A percentile compares a stretch with the other conserved stretches of the same genome.
Conservation (phyloP, 2,888 invertebrate genomes). For the Acronicta aceris region DNA sequence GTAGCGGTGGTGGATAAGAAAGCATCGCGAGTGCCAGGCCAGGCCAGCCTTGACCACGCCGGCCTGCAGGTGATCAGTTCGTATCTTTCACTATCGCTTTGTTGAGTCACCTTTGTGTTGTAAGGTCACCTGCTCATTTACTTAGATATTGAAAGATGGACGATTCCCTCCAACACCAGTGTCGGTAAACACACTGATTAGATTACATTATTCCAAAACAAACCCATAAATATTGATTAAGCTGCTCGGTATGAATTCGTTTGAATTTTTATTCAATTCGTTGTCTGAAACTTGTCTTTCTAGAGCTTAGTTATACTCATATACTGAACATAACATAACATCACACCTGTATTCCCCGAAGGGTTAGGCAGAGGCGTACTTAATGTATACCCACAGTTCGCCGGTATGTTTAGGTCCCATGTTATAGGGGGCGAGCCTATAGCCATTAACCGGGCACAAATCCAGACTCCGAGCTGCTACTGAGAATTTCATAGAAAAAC, state of each 20-base stretch:
- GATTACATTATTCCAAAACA: slow-evolving; percentile 51
- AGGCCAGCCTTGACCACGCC: slow-evolving; percentile 76
- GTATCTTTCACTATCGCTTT: slow-evolving; percentile 68
- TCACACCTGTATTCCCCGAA: too few species aligned
- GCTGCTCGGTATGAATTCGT: slow-evolving; percentile 21
- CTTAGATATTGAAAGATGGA: slow-evolving; percentile 61
- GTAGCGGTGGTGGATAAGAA: slow-evolving; percentile 68
- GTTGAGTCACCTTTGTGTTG: slow-evolving; percentile 61
- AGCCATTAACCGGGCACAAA: too few species aligned
- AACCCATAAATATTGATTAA: slow-evolving; percentile 55
- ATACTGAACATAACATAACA: too few species aligned
- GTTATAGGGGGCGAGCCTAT: too few species aligned
- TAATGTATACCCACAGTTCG: too few species aligned
- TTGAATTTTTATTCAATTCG: slow-evolving; percentile 31
- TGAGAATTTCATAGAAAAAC: neutral
- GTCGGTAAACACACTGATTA: slow-evolving; percentile 44
- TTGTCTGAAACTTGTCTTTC: slow-evolving; percentile 19
- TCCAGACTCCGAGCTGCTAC: too few species aligned
- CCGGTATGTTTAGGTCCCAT: too few species aligned
- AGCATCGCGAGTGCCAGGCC: slow-evolving; percentile 61
- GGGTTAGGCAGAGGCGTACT: too few species aligned
- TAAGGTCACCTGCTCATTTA: slow-evolving; percentile 63
- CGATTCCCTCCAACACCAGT: slow-evolving; percentile 37
- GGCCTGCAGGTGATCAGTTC: slow-evolving; percentile 73
- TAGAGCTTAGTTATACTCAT: neutral